Base-by-base conservation (phyloP, 1,140 invertebrate genomes). In the Atopsyche davidsoni region DNA sequence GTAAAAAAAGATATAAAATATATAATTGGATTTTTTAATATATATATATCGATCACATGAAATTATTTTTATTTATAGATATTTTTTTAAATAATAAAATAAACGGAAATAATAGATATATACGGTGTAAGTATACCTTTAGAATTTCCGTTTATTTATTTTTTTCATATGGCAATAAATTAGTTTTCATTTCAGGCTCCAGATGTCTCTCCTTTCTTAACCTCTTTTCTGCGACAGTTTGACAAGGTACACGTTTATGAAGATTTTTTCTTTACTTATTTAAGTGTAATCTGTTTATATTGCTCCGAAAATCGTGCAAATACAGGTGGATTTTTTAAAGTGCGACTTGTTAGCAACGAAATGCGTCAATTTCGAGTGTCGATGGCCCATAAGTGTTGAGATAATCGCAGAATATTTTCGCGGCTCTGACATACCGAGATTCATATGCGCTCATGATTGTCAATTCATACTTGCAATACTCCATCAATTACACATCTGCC, bases 221-320 rank as follows among this genome's bases (percentile, higher is more conserved):
- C 47, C 47, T 50, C 47, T 50, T 43, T 50, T 35, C 40, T 43
- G 34, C 47, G 47, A 28, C 39, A 41, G 40, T 50, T 50, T 50
- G 47, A 50, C 47, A 50, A 50, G 47, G 47, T 50, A 50, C 47
- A 50, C 47, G 47, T 50, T 50, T 41, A 43, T 43, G 31, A 18
- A 13, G 40, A 22, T 34, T 43, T 43, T 43, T 16, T 14, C 24
- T 36, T 28, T 43, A 41, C n/a, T n/a, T 13, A 28, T 49, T 31
- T 39, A 25, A 17, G 10, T 34, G 21, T 23, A 24, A 23, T 36
- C 6, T 34, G 19, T 3, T 14, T 2, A 24, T 18, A 42, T 42
- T 16, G 19, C 6, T 21, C 2, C 11, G 36, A 24, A 18, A 36
- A 43, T n/a, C 11, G 17, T 19, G 28, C 34, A 42, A 50, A 50